phyloP scores from a whole-genome alignment of 2,888 invertebrate species.

The Rotaria sp. region DNA sequence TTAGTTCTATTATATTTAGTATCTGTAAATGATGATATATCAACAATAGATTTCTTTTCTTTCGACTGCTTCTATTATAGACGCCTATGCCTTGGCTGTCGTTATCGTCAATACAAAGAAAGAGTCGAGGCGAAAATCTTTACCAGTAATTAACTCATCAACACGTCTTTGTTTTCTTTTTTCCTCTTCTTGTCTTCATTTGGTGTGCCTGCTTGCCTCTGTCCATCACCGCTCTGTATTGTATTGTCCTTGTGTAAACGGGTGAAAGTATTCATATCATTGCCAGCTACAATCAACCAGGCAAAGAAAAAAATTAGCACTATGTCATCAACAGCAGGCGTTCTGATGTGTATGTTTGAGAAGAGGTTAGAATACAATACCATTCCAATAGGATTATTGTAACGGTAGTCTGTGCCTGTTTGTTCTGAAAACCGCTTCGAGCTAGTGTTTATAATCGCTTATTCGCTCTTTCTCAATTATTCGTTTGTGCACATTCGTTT shows the following conservation, averaged over 20 bases:
- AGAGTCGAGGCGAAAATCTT: slow-evolving; percentile 12
- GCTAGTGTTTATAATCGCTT: slow-evolving; percentile 6
- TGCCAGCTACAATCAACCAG: not conserved
- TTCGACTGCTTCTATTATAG: not conserved
- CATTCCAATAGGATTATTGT: not conserved
- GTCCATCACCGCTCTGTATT: not conserved
- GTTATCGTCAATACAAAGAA: not conserved
- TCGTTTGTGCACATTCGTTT: not conserved
- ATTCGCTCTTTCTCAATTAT: not conserved
- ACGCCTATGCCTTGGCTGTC: not conserved
- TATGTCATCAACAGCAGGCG: not conserved
- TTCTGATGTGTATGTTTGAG: not conserved
- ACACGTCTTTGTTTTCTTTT: slow-evolving; percentile 14
- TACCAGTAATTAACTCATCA: slow-evolving; percentile 1
- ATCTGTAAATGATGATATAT: not conserved
- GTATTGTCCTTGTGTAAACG: slow-evolving; percentile 1
- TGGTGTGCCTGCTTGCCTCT: not conserved
- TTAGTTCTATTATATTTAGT: not conserved
- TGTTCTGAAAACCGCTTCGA: not conserved
- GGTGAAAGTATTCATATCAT: slow-evolving; percentile 14
- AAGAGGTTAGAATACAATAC: not conserved
- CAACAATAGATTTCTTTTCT: not conserved
- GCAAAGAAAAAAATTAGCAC: slow-evolving; percentile 1
- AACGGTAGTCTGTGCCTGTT: not conserved
- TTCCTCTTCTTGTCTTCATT: not conserved